Conservation (phyloP, 2,113 vertebrate species). For the Colinus virginianus region DNA sequence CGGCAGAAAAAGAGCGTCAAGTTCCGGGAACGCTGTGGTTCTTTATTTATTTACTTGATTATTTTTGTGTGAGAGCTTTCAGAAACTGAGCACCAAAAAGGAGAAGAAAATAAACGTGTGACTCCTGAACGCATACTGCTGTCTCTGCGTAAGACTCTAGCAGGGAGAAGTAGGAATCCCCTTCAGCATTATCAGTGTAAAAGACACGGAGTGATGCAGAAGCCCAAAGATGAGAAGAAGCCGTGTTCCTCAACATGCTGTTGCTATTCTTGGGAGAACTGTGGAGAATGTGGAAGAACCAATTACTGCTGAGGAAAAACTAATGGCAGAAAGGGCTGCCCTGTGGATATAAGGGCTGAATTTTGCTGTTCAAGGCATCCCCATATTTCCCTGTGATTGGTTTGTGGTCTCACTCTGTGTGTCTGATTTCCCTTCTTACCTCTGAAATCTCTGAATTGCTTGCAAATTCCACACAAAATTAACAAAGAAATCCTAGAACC, state of each 20-base stretch:
- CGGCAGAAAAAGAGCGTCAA: not conserved
- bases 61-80: not conserved
- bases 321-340: not conserved
- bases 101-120: not conserved
- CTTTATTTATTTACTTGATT: no score
- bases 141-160: not conserved
- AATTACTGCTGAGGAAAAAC: not conserved
- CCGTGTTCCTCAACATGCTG: not conserved
- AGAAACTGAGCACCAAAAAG: not conserved
- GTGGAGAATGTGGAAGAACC: not conserved
- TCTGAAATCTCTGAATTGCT: not conserved
- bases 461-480: not conserved
- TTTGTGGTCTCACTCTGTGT: no score
- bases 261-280: not conserved
- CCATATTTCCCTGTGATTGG: not conserved
- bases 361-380: not conserved
- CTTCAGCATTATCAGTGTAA: not conserved
- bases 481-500: not conserved
- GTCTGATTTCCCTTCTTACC: not conserved
- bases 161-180: not conserved
- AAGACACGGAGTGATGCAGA: not conserved
- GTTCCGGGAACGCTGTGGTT: not conserved
- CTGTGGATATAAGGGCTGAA: not conserved
- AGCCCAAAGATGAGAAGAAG: not conserved
- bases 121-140: not conserved